Evolutionary conservation across 1,140 invertebrate genomes (phyloP).

Genomic region (Sarcophaga peregrina): DNA sequence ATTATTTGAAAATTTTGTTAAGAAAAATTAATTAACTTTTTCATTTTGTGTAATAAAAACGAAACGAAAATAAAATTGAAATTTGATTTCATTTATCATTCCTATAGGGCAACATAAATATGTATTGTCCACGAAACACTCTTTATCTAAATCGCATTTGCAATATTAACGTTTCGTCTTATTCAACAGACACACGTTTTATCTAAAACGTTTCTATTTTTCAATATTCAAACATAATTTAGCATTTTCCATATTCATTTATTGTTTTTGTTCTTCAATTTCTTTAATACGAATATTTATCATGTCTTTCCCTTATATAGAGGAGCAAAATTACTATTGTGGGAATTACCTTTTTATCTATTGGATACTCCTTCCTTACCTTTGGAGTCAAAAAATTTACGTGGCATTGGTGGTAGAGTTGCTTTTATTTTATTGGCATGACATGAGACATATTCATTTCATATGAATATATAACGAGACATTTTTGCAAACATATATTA

Average conservation of each 20-base stretch:
- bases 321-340: not conserved
- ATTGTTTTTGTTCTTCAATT: conserved; percentile 7
- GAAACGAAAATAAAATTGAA: too few relatives aligned
- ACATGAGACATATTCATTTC: conserved; percentile 27
- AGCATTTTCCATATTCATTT: not conserved
- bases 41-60: too few relatives aligned
- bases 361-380: not conserved
- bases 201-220: not conserved
- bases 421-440: not conserved
- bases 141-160: not conserved
- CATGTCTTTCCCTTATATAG: not conserved
- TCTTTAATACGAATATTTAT: not conserved
- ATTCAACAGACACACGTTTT: not conserved
- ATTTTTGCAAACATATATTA: not conserved
- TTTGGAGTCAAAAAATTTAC: not conserved
- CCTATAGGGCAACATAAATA: not conserved
- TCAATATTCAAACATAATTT: not conserved
- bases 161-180: not conserved
- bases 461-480: conserved; percentile 11
- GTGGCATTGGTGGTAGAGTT: not conserved
- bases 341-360: not conserved
- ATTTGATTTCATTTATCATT: not conserved
- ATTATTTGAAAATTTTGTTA: too few relatives aligned
- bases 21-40: too few relatives aligned
- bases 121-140: not conserved